Conservation (phyloP, 2,888 invertebrate genomes). For the Papilio elwesi region DNA sequence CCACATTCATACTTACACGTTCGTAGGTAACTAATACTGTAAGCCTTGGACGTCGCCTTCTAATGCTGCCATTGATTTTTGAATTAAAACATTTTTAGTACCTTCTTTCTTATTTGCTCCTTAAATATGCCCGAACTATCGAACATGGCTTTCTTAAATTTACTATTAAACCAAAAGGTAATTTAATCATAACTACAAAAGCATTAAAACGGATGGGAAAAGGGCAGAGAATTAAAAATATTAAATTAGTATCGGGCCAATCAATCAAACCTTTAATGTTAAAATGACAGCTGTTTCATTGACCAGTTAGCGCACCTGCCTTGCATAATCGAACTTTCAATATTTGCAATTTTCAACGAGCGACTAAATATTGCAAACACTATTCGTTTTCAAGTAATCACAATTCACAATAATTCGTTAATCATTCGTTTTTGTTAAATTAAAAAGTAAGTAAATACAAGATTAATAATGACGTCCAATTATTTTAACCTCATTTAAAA, state of each 20-base stretch:
- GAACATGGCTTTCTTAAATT: too few relatives aligned
- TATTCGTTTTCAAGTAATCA: not conserved
- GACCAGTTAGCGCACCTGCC: not conserved
- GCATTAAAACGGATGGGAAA: not conserved
- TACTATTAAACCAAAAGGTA: too few relatives aligned
- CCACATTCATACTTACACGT: too few relatives aligned
- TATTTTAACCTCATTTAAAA: too few relatives aligned
- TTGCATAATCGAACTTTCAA: not conserved
- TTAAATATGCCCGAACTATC: too few relatives aligned
- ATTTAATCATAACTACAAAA: not conserved
- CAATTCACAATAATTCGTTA: not conserved
- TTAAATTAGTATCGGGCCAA: not conserved
- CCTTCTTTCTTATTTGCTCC: too few relatives aligned
- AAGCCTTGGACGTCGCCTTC: too few relatives aligned
- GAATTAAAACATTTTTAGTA: too few relatives aligned
- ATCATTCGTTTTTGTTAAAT: not conserved
- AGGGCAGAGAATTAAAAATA: not conserved
- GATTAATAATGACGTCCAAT: too few relatives aligned
- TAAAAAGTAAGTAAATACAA: not conserved
- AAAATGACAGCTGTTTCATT: constrained; percentile 5
- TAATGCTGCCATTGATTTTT: too few relatives aligned
- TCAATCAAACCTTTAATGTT: constrained; percentile 5
- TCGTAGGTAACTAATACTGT: too few relatives aligned
- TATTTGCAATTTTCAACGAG: not conserved
- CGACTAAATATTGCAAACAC: not conserved